Base-by-base conservation (phyloP, 1,140 invertebrate genomes). In the Melipona quadrifasciata region DNA sequence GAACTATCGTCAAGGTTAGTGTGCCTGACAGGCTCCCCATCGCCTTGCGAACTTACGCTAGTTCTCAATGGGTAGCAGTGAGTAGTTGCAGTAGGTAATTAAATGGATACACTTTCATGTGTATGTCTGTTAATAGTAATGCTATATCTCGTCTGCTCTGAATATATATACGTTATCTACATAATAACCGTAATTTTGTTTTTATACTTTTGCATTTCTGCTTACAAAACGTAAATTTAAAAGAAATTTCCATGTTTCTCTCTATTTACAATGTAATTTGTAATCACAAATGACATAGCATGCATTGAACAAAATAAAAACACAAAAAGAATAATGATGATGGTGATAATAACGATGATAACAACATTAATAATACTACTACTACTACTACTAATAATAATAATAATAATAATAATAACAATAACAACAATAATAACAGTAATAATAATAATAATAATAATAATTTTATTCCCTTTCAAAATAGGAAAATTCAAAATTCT, bases 1-100 rank as follows among this genome's bases (percentile, higher is more conserved):
- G 85, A 90, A 85, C 82, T 85, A 90, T 87, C 88, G 88, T 88
- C 92, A 93, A 93, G 92, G 92, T 92, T 92, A 92, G 92, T 93
- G 85, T 82, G 79, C 68, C 79, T 85, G 79, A 74, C 84, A 85
- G 71, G 58, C 70, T 78, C 67, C 79, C 55, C 55, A 71, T 71
- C 77, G 77, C 68, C 39, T 72, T 34, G 57, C 70, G 77, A 73
- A 74, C 55, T 78, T 84, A 64, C 27, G 39, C 39, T 64, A 58
- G 67, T 72, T 72, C 70, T 78, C 67, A 61, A 67, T 79, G 55
- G 76, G 53, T 71, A 64, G 78, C 51, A 84, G 68, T 34, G 58
- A 84, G 6, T 79, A 78, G 47, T 47, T 79, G 67, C 47, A 39
- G 58, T 71, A 61, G n/a, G 39, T 79, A 79, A 79, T 79, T 84